These are phyloP conservation scores for Theristus sp. DNA, from an alignment of 2,888 invertebrate species.

Conservation along the genomic window DNA sequence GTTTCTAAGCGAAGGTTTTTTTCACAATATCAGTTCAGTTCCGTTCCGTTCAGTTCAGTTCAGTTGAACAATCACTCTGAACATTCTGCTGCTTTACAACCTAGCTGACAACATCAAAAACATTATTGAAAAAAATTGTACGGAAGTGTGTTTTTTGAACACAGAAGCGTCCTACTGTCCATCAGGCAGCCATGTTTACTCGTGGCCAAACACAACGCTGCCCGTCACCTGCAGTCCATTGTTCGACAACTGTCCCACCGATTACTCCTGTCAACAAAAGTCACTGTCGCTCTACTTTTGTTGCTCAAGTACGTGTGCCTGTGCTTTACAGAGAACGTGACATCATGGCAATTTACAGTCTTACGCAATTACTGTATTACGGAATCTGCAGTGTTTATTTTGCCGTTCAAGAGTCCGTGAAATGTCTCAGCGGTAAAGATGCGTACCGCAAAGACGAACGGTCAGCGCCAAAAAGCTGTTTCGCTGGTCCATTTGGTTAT, in stretches of 20 bases:
- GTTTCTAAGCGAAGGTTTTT: too few relatives aligned
- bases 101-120: too few relatives aligned
- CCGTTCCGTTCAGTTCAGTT: too few relatives aligned
- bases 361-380: too few relatives aligned
- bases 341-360: too few relatives aligned
- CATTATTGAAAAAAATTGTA: too few relatives aligned
- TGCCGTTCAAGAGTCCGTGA: not conserved
- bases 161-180: not conserved
- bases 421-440: not conserved
- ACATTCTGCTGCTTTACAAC: too few relatives aligned
- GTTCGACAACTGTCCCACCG: not conserved
- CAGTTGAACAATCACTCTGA: too few relatives aligned
- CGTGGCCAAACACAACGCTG: not conserved
- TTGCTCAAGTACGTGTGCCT: not conserved
- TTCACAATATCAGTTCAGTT: too few relatives aligned
- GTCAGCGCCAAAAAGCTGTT: not conserved
- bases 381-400: too few relatives aligned
- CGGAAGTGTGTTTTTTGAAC: too few relatives aligned
- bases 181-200: not conserved
- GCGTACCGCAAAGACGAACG: not conserved
- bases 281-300: not conserved
- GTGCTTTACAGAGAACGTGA: too few relatives aligned
- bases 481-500: slow-evolving; percentile 4
- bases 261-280: not conserved
- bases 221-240: not conserved